phyloP scores from a whole-genome alignment of 2,113 vertebrate genomes.

The Calypte anna region DNA sequence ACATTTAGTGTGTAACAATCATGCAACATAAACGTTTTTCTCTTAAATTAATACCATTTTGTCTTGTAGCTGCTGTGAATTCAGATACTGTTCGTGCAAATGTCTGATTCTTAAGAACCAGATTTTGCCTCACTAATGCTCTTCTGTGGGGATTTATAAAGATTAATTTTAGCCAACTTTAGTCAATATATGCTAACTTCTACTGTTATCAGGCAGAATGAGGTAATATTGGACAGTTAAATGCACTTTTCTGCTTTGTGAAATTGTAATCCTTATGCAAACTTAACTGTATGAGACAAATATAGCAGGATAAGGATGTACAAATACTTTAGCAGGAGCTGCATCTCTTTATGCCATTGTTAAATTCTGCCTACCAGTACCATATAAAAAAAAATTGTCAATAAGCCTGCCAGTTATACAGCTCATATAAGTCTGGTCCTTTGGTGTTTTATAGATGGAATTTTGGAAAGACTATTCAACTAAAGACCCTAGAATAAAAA shows the following conservation, averaged over 20 bases:
- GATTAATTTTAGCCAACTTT: not conserved
- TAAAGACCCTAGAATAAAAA: slow-evolving; percentile 63
- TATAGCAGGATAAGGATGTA: not conserved
- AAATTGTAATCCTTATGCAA: not conserved
- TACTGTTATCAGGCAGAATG: not conserved
- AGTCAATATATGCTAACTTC: not conserved
- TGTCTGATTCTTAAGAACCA: not conserved
- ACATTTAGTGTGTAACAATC: not conserved
- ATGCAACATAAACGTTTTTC: not conserved
- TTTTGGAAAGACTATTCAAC: slow-evolving; percentile 89
- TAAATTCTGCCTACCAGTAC: not conserved
- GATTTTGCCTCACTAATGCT: not conserved
- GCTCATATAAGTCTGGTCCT: not conserved
- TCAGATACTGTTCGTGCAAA: not conserved
- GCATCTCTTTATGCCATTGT: not conserved
- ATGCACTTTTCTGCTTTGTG: not conserved
- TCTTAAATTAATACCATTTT: not conserved
- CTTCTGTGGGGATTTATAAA: not conserved
- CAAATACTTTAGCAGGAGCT: not conserved
- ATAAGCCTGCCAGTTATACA: not conserved
- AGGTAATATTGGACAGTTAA: not conserved
- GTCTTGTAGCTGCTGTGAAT: not conserved
- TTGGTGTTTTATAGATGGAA: slow-evolving; percentile 72
- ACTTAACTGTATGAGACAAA: not conserved
- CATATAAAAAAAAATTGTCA: not conserved